phyloP scores from a whole-genome alignment of 2,888 invertebrate species.

The Drosophila paramelanica region DNA sequence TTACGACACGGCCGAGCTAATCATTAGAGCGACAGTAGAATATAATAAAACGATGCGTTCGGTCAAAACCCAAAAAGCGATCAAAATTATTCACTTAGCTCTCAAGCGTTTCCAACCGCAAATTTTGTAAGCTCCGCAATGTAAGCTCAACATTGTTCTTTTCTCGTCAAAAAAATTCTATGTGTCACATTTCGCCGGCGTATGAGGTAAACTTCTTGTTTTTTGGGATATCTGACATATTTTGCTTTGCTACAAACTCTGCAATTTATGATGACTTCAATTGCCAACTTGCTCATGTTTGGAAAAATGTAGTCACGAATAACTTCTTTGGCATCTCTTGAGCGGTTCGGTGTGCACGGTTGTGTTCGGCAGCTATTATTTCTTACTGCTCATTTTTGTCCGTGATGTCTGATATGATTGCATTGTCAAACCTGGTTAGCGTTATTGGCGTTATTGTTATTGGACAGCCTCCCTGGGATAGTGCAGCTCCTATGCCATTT shows the following conservation, averaged over 20 bases:
- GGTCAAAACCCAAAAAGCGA: no score
- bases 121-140: neutral
- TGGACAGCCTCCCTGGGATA: no score
- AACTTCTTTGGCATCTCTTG: neutral
- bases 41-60: no score
- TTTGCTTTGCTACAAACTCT: neutral
- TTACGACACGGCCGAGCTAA: no score
- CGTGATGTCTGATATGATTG: neutral
- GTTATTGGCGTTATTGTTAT: no score
- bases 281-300: no score
- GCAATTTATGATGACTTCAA: conserved; percentile 1
- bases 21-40: no score
- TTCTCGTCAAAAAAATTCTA: no score
- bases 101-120: no score
- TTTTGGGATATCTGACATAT: neutral
- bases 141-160: neutral
- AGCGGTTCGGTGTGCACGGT: neutral
- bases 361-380: neutral
- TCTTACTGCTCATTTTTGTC: neutral
- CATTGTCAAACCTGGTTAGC: no score
- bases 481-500: no score
- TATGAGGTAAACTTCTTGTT: neutral
- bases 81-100: no score
- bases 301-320: neutral
- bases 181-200: neutral